A percentile compares a stretch with the other conserved stretches of the same genome.
These are phyloP conservation scores for Zaprionus lachaisei DNA, from an alignment of 1,140 invertebrate genomes.

Conservation along the genomic window DNA sequence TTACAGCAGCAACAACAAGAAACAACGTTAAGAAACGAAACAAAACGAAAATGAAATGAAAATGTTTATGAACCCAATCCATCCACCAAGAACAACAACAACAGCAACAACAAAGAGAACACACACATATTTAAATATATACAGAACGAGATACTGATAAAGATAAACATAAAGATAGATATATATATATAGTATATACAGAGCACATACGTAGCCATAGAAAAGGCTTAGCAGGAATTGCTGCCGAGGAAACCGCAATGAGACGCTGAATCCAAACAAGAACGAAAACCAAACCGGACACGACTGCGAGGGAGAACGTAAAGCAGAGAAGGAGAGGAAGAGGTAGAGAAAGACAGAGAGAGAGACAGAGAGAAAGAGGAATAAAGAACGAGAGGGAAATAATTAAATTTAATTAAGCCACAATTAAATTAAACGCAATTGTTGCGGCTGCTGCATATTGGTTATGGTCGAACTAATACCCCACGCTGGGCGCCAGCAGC, in stretches of 20 bases:
- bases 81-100: constrained; percentile 50
- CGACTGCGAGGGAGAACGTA: background rate
- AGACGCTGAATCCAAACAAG: constrained; percentile 1
- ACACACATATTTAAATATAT: constrained; percentile 16
- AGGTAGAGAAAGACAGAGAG: background rate
- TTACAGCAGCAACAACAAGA: constrained; percentile 12
- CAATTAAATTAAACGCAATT: constrained; percentile 29
- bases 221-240: background rate
- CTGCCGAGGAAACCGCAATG: background rate
- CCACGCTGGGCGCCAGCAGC: constrained; percentile 42
- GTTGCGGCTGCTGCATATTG: constrained; percentile 24
- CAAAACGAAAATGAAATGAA: constrained; percentile 21
- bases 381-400: constrained; percentile 4
- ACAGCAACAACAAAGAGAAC: constrained; percentile 22
- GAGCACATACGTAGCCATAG: background rate
- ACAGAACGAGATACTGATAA: constrained; percentile 6
- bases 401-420: constrained; percentile 17
- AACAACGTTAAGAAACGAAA: constrained; percentile 11
- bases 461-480: constrained; percentile 37
- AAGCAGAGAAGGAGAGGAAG: background rate
- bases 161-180: constrained; percentile 7
- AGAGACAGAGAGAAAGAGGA: background rate
- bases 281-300: background rate
- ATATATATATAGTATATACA: background rate
- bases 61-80: constrained; percentile 64